Base-by-base conservation (phyloP, 2,113 vertebrate species). In the Nycticorax nycticorax region DNA sequence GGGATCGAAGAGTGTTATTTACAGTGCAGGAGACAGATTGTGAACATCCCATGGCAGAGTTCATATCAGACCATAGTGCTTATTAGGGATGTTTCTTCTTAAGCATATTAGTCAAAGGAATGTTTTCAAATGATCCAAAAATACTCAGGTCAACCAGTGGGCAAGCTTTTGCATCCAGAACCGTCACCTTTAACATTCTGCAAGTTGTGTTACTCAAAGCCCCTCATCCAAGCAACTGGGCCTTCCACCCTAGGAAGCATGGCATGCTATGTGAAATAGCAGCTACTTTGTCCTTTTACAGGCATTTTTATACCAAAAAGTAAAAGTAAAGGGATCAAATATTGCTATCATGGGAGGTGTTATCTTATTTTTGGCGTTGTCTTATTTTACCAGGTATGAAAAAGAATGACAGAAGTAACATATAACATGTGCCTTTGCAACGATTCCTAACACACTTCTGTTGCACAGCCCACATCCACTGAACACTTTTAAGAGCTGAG, bases 221-320 rank as follows among this genome's bases (percentile, higher is more conserved):
- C 6, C 14, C 9, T 77, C 1, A 0, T 39, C 30, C 1, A 1
- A 68, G 84, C 4, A 59, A 32, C 6, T 22, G 17, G 14, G 21
- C 10, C 5, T 56, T 43, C 30, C 2, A 19, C 14, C 43, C 32
- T 27, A 12, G 26, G 45, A 68, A 72, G 9, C 12, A 35, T 1
- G 5, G 16, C 16, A 69, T 6, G 7, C 5, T 33, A 9, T 33
- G 20, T 62, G 15, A 74, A 90, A 79, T 10, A 62, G 22, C 8
- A 39, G 13, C 11, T 55, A 8, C 35, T 76, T 75, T 37, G 10
- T 57, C 7, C 18, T 60, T 87, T 41, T 24, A 67, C 18, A 72
- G 43, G 48, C 4, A n/a, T 48, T 78, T 77, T 50, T 52, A 8
- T 48, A 8, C 23, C 39, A 14, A 52, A 66, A 85, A 83, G n/a